Evolutionary conservation across 2,888 invertebrate genomes (phyloP).

Genomic region (Bugula neritina): DNA sequence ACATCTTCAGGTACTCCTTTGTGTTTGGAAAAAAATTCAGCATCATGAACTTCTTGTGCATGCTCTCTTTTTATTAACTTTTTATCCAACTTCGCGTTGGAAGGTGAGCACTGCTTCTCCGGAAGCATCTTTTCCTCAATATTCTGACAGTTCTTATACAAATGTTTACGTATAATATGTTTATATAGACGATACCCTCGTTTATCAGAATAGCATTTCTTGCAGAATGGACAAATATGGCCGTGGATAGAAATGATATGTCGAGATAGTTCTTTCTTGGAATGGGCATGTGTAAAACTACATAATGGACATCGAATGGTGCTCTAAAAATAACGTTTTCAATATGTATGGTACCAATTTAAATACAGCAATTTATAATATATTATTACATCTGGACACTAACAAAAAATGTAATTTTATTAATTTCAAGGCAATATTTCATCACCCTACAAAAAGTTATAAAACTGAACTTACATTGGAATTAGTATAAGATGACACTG

Average conservation of each 20-base stretch:
- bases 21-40: neutral
- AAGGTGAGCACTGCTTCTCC: too few relatives aligned
- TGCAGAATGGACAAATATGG: neutral
- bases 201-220: neutral
- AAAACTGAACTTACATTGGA: too few relatives aligned
- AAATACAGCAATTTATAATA: too few relatives aligned
- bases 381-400: too few relatives aligned
- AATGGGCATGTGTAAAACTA: neutral
- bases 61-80: neutral
- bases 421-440: too few relatives aligned
- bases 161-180: neutral
- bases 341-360: too few relatives aligned
- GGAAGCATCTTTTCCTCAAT: too few relatives aligned
- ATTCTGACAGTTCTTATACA: too few relatives aligned
- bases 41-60: neutral
- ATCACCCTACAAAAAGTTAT: too few relatives aligned
- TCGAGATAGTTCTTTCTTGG: neutral
- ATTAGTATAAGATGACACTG: too few relatives aligned
- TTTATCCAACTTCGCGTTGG: neutral
- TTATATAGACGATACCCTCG: neutral
- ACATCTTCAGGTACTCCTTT: neutral
- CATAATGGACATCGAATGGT: constrained; percentile 15
- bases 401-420: too few relatives aligned
- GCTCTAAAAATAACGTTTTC: too few relatives aligned
- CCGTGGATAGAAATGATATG: neutral